A percentile compares a stretch with the other conserved stretches of the same genome.
Evolutionary conservation across 1,140 invertebrate species (phyloP).

Genomic region (Stegodyphus mimosarum): DNA sequence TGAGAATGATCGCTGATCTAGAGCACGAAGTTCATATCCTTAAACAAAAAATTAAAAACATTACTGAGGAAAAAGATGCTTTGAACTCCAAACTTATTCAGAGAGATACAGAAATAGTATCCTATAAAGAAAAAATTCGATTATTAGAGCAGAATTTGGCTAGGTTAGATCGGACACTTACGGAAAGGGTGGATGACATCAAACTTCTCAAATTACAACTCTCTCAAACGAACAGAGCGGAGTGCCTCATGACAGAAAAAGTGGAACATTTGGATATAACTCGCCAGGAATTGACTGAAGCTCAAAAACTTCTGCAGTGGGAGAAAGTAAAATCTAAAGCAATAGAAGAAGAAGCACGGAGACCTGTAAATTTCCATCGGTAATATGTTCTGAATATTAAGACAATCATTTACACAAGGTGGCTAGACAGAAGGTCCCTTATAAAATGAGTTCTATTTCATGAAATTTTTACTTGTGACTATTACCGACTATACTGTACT

Average conservation of each 20-base stretch:
- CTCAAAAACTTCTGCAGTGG: not conserved
- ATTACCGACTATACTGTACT: not conserved
- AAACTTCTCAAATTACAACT: slow-evolving; percentile 30
- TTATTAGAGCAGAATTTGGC: not conserved
- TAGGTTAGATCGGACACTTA: not conserved
- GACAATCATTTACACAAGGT: too few relatives aligned
- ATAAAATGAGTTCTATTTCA: not conserved
- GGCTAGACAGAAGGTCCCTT: too few relatives aligned
- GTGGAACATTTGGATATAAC: not conserved
- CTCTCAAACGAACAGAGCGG: not conserved
- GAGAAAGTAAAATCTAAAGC: not conserved
- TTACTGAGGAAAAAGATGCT: slow-evolving; percentile 1
- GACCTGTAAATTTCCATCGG: slow-evolving; percentile 34
- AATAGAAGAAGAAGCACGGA: slow-evolving; percentile 27
- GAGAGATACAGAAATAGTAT: not conserved
- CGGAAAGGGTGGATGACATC: slow-evolving; percentile 4
- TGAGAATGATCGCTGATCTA: not conserved
- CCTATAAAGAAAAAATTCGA: not conserved
- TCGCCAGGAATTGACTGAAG: slow-evolving; percentile 10
- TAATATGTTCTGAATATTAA: not conserved
- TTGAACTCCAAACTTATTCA: not conserved
- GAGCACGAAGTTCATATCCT: not conserved
- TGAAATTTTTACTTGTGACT: not conserved
- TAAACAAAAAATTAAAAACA: not conserved
- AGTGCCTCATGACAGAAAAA: not conserved